These are phyloP conservation scores for Cariama cristata DNA, from an alignment of 2,113 vertebrate genomes.

Conservation along the genomic window DNA sequence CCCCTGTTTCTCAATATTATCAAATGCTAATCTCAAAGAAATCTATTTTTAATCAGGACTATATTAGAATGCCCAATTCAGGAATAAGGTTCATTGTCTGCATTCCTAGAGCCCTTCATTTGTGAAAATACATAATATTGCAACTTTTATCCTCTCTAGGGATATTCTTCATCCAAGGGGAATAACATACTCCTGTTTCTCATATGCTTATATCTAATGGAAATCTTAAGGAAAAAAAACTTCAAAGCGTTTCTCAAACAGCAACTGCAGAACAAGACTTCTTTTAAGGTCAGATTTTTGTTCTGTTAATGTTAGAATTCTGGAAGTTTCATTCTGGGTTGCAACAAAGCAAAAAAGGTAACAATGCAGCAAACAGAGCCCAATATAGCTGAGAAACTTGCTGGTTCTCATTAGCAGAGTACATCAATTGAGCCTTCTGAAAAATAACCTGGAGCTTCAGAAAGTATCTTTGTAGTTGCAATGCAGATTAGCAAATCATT, in stretches of 20 bases:
- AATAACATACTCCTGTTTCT: not conserved
- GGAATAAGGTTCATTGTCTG: not conserved
- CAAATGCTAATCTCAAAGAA: not conserved
- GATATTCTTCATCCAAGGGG: not conserved
- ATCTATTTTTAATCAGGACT: not conserved
- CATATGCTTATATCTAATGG: not conserved
- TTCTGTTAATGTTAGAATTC: not conserved
- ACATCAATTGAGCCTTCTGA: not conserved
- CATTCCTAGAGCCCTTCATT: not conserved
- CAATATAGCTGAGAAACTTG: not conserved
- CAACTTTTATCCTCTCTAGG: not conserved
- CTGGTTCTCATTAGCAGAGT: not conserved
- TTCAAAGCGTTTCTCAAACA: not conserved
- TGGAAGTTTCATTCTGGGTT: not conserved
- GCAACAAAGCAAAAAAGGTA: not conserved
- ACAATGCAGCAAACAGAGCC: not conserved
- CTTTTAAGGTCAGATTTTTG: not conserved
- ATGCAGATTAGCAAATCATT: not conserved
- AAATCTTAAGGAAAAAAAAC: not conserved
- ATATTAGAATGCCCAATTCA: not conserved
- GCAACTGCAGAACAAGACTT: not conserved
- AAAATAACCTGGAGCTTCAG: not conserved
- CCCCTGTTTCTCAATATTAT: not conserved
- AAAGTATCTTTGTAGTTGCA: not conserved
- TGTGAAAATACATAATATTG: not conserved